These are phyloP conservation scores for Drosophila pectinifera DNA, from an alignment of 1,140 invertebrate species.

Conservation along the genomic window DNA sequence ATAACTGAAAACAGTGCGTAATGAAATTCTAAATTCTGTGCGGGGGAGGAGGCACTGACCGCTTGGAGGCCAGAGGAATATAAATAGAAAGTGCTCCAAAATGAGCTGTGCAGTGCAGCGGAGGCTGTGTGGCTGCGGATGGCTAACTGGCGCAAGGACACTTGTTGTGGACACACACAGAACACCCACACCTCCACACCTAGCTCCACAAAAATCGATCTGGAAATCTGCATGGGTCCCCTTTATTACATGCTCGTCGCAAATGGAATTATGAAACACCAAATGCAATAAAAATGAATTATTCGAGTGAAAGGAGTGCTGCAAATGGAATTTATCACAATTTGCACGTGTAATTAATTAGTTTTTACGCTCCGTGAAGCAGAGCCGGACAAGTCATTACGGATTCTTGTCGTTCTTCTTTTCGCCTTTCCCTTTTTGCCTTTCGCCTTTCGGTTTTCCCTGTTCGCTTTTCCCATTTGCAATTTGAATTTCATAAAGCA, in stretches of 20 bases:
- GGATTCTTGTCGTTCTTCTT: conserved; percentile 16
- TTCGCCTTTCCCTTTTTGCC: neutral
- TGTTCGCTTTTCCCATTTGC: conserved; percentile 36
- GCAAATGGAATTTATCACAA: conserved; percentile 69
- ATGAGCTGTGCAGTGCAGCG: conserved; percentile 44
- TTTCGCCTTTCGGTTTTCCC: conserved; percentile 33
- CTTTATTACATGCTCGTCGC: neutral
- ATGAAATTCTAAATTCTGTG: conserved; percentile 38
- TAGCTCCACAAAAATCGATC: conserved; percentile 52
- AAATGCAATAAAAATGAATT: conserved; percentile 43
- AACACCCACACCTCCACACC: neutral
- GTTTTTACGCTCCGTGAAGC: conserved; percentile 51
- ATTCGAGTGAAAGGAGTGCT: conserved; percentile 28
- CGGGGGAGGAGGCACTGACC: conserved; percentile 7
- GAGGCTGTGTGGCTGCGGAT: conserved; percentile 29
- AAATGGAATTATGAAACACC: conserved; percentile 38
- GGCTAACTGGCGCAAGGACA: conserved; percentile 70
- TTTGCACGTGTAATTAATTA: conserved; percentile 81
- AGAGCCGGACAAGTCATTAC: conserved; percentile 41
- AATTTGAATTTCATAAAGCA: conserved; percentile 81
- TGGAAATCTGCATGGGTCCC: conserved; percentile 49
- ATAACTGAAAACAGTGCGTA: conserved; percentile 55
- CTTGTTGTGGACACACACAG: conserved; percentile 43
- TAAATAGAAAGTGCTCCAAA: conserved; percentile 76
- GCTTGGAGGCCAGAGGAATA: conserved; percentile 41